phyloP scores from a whole-genome alignment of 2,113 vertebrate genomes.

The Mormoops blainvillei region DNA sequence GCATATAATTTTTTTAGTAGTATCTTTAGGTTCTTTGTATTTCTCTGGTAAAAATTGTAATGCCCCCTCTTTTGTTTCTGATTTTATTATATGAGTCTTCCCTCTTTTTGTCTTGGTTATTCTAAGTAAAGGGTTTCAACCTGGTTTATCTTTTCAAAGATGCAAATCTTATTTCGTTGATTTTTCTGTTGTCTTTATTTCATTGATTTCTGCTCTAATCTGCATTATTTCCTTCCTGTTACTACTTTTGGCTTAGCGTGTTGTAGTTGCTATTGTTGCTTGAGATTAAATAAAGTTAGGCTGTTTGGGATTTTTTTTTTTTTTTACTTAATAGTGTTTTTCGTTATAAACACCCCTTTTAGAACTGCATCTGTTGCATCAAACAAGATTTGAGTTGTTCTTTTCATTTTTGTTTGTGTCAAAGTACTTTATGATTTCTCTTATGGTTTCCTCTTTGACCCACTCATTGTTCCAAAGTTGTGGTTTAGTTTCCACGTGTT shows the following conservation, averaged over 20 bases:
- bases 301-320: not conserved
- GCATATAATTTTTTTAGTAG: too few relatives aligned
- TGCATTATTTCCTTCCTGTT: not conserved
- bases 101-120: not conserved
- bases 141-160: not conserved
- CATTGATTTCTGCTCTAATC: not conserved
- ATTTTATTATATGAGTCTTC: not conserved
- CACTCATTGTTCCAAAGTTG: not conserved
- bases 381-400: not conserved
- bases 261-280: not conserved
- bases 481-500: not conserved
- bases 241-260: not conserved
- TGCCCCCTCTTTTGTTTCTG: not conserved
- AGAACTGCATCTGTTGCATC: not conserved
- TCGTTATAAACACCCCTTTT: not conserved
- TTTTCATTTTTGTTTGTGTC: not conserved
- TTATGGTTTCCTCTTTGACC: not conserved
- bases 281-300: not conserved
- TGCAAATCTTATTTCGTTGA: not conserved
- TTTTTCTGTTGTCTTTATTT: not conserved
- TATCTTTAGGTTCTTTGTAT: not conserved
- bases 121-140: not conserved
- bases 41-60: not conserved
- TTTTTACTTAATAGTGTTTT: not conserved
- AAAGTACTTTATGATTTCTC: not conserved